Conservation (phyloP, 2,113 vertebrate species). For the Suricata suricatta region DNA sequence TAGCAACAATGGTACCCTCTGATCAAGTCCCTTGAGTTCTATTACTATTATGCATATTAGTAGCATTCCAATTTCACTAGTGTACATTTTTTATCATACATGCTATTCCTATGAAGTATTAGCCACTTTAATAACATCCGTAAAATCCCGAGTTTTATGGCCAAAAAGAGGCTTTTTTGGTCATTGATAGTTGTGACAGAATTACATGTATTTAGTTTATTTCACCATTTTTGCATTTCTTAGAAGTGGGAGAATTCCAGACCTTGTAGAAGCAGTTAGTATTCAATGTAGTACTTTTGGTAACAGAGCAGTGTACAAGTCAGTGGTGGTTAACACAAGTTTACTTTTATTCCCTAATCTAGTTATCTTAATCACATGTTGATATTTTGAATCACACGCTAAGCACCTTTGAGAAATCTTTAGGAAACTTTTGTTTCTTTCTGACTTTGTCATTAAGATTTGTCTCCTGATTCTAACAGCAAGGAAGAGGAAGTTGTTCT, state of each 20-base stretch:
- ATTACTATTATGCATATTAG: not conserved
- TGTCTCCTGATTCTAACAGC: not conserved
- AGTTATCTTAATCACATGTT: not conserved
- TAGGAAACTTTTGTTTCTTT: not conserved
- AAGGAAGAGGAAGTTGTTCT: slow-evolving; percentile 24
- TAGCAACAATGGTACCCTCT: not conserved
- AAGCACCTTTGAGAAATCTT: not conserved
- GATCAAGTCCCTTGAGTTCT: not conserved
- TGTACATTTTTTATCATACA: not conserved
- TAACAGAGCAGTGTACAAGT: not conserved
- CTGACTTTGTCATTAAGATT: slow-evolving; percentile 7
- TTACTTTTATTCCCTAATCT: not conserved
- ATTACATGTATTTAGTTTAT: not conserved
- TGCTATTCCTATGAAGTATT: not conserved
- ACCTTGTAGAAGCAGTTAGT: not conserved
- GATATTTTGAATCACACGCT: not conserved
- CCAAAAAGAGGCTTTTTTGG: not conserved
- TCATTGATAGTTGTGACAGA: not conserved
- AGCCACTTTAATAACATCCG: not conserved
- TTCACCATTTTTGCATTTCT: slow-evolving; percentile 8
- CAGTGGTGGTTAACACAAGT: not conserved
- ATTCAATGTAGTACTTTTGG: not conserved
- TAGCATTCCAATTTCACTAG: not conserved
- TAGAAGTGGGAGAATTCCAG: not conserved
- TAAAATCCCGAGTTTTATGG: slow-evolving; percentile 20